These are phyloP conservation scores for Radopholus similis DNA, from an alignment of 1,140 invertebrate species.

Conservation along the genomic window DNA sequence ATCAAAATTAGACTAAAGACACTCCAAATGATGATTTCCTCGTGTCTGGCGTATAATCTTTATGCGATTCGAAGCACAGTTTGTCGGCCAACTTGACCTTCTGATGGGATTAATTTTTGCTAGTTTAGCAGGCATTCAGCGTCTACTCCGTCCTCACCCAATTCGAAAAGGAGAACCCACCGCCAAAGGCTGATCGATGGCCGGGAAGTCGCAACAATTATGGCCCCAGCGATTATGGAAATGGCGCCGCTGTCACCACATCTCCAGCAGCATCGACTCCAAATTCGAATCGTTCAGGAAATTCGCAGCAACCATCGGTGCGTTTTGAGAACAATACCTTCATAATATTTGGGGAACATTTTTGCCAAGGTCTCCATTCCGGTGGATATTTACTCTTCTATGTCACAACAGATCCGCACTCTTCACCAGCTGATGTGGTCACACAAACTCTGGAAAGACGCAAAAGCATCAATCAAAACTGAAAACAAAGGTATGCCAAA, in stretches of 20 bases:
- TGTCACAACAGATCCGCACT: constrained; percentile 20
- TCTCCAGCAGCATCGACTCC: constrained; percentile 27
- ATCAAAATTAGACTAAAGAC: constrained; percentile 6
- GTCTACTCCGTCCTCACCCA: constrained; percentile 8
- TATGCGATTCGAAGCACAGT: constrained; percentile 8
- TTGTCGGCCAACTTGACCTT: background rate
- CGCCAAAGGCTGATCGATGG: background rate
- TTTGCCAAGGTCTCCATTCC: constrained; percentile 23
- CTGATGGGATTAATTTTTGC: background rate
- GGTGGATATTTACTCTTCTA: constrained; percentile 5
- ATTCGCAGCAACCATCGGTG: constrained; percentile 16
- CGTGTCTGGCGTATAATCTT: constrained; percentile 16
- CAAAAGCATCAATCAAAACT: background rate
- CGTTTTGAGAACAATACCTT: background rate
- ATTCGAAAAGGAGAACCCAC: constrained; percentile 21
- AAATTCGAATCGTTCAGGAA: constrained; percentile 20
- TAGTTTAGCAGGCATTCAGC: constrained; percentile 12
- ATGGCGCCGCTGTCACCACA: constrained; percentile 7
- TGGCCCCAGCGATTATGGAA: background rate
- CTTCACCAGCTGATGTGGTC: constrained; percentile 32
- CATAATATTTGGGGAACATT: too few species aligned
- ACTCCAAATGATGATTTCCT: constrained; percentile 18
- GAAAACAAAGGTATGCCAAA: constrained; percentile 16
- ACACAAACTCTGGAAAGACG: constrained; percentile 23
- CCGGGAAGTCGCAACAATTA: background rate